phyloP scores from a whole-genome alignment of 2,113 vertebrate genomes.

The Cygnus atratus region DNA sequence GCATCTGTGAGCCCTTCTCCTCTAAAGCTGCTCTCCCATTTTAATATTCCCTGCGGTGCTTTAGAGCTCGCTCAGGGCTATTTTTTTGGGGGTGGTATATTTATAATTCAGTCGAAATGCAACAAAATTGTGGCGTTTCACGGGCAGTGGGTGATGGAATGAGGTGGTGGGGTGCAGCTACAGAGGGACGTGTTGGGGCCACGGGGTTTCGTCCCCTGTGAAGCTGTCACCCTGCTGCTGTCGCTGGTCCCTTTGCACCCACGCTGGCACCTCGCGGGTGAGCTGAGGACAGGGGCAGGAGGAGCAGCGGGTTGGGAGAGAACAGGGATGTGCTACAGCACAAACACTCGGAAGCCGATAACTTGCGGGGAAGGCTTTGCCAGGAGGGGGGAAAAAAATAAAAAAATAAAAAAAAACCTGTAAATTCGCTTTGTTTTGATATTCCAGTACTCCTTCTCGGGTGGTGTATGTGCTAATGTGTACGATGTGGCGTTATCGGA shows the following conservation, averaged over 20 bases:
- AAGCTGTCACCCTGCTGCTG: not conserved
- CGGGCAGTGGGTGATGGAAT: not conserved
- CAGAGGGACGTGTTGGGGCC: not conserved
- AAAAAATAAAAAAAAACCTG: not conserved
- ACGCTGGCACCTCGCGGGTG: not conserved
- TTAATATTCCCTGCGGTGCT: constrained; percentile 58
- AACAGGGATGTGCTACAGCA: constrained; percentile 10
- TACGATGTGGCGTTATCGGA: not conserved
- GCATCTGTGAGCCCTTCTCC: constrained; percentile 12
- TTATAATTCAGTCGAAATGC: constrained; percentile 38
- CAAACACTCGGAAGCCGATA: constrained; percentile 37
- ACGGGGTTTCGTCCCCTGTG: rapidly evolving
- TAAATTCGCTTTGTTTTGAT: constrained; percentile 33
- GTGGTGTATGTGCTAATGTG: constrained; percentile 1
- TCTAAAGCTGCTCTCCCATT: constrained; percentile 47
- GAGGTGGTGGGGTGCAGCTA: not conserved
- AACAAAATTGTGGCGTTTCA: not conserved
- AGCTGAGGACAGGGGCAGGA: not conserved
- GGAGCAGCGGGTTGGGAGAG: constrained; percentile 25
- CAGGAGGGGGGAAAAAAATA: not conserved
- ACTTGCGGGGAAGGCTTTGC: constrained; percentile 30
- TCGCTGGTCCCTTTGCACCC: not conserved
- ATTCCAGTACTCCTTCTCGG: not conserved
- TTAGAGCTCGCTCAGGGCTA: not conserved
- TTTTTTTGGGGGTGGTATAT: not conserved